A percentile compares a stretch with the other conserved stretches of the same genome.
These are phyloP conservation scores for Dinoponera quadriceps DNA, from an alignment of 1,140 invertebrate species.

Conservation along the genomic window DNA sequence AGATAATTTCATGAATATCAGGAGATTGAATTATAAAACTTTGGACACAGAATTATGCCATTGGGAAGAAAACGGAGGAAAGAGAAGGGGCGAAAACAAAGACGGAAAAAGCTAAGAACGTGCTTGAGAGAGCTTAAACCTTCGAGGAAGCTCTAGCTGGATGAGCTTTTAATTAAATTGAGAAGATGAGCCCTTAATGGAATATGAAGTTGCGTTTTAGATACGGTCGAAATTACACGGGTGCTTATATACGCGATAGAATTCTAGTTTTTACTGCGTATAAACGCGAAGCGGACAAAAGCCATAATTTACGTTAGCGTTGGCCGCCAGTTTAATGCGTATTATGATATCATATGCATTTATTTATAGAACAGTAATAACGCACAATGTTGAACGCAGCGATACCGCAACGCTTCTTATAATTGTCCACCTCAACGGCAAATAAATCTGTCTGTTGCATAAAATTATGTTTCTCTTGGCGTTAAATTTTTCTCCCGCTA, in stretches of 20 bases:
- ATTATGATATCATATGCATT: not conserved
- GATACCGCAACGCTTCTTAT: not conserved
- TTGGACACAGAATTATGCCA: slow-evolving; percentile 22
- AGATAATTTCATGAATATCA: slow-evolving; percentile 26
- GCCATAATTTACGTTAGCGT: not conserved
- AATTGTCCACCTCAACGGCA: too few species aligned
- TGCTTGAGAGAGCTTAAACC: slow-evolving; percentile 36
- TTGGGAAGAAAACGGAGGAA: slow-evolving; percentile 6
- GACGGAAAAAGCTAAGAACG: slow-evolving; percentile 30
- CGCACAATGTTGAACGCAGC: not conserved
- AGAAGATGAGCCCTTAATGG: slow-evolving; percentile 54
- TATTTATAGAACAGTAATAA: too few species aligned
- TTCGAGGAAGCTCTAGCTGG: slow-evolving; percentile 47
- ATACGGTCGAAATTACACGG: slow-evolving; percentile 32
- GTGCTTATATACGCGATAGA: not conserved
- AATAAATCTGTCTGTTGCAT: too few species aligned
- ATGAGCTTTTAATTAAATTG: slow-evolving; percentile 62
- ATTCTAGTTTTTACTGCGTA: slow-evolving; percentile 1
- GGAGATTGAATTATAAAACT: not conserved
- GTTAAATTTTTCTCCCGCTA: not conserved
- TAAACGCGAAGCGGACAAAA: slow-evolving; percentile 14
- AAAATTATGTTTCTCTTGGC: too few species aligned
- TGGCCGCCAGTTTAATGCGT: not conserved
- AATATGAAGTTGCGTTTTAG: slow-evolving; percentile 54
- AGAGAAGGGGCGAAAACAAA: not conserved